Conservation (phyloP, 2,797 vertebrate genomes). For the Microchirus variegatus region DNA sequence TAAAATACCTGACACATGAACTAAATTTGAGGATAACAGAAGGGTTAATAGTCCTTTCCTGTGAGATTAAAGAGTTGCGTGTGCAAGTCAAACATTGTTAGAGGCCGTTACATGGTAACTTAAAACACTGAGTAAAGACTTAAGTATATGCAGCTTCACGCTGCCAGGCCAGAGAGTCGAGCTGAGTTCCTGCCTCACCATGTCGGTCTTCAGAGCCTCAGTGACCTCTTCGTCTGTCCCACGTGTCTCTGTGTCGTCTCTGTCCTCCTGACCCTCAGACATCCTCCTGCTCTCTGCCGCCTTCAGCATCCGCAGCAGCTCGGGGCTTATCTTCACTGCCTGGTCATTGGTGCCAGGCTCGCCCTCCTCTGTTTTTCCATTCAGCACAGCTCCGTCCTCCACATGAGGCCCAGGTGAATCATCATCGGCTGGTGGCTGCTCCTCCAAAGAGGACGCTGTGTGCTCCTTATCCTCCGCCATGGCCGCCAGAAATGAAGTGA, state of each 20-base stretch:
- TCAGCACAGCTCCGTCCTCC: constrained; percentile 11
- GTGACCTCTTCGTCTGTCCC: constrained; percentile 12
- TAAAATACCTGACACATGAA: too few species aligned
- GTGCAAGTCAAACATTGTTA: constrained; percentile 62
- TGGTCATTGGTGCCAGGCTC: neutral
- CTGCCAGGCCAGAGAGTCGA: constrained; percentile 1
- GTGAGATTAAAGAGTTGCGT: neutral
- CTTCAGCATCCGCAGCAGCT: constrained; percentile 70
- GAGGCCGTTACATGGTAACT: constrained; percentile 2
- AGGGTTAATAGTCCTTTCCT: neutral
- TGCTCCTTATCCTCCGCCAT: constrained; percentile 47
- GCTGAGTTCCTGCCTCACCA: constrained; percentile 62
- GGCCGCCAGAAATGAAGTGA: constrained; percentile 19
- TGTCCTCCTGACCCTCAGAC: constrained; percentile 14
- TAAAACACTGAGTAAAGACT: constrained; percentile 54
- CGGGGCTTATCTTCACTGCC: constrained; percentile 34
- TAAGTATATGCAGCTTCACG: constrained; percentile 54
- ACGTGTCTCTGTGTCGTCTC: constrained; percentile 12
- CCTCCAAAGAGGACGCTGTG: constrained; percentile 12
- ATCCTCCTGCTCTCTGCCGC: constrained; percentile 55
- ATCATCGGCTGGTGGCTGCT: constrained; percentile 14
- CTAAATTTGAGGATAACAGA: too few species aligned
- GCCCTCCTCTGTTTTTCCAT: constrained; percentile 1
- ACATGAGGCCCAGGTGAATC: constrained; percentile 17
- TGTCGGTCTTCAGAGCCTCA: constrained; percentile 61